phyloP scores from a whole-genome alignment of 2,888 invertebrate species.

The Sinohyriopsis cumingii region DNA sequence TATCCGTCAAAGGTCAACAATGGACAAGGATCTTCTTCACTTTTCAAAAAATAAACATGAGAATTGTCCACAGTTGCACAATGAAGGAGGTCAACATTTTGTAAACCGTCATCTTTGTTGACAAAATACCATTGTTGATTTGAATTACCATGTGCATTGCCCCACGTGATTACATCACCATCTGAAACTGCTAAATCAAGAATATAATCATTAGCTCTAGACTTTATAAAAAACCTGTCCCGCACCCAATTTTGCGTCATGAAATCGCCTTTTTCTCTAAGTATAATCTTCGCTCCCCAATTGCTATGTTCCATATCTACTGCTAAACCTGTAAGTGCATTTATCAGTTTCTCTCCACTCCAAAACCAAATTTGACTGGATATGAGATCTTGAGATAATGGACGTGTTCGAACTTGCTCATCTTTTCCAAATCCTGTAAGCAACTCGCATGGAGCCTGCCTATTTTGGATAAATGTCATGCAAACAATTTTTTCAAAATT shows the following conservation, averaged over 20 bases:
- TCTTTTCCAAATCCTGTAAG: neutral
- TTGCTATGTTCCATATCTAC: neutral
- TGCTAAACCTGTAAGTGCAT: neutral
- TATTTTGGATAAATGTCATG: constrained; percentile 6
- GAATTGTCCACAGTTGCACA: neutral
- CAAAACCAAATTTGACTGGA: constrained; percentile 7
- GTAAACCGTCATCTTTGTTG: neutral
- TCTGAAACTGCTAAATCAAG: too few species aligned
- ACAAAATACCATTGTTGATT: constrained; percentile 1
- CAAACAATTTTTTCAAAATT: neutral
- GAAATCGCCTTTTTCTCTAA: too few species aligned
- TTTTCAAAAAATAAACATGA: neutral
- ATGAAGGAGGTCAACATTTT: neutral
- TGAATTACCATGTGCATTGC: neutral
- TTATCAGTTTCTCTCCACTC: neutral
- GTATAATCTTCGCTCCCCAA: neutral
- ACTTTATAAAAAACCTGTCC: too few species aligned
- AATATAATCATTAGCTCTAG: too few species aligned
- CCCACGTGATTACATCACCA: too few species aligned
- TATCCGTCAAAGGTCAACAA: neutral
- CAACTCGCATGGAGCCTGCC: constrained; percentile 1
- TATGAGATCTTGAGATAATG: neutral
- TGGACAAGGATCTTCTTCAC: constrained; percentile 4
- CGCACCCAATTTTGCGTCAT: too few species aligned
- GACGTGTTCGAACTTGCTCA: neutral